Evolutionary conservation across 2,797 vertebrate genomes (phyloP).

Genomic region (Scarus forsteni): DNA sequence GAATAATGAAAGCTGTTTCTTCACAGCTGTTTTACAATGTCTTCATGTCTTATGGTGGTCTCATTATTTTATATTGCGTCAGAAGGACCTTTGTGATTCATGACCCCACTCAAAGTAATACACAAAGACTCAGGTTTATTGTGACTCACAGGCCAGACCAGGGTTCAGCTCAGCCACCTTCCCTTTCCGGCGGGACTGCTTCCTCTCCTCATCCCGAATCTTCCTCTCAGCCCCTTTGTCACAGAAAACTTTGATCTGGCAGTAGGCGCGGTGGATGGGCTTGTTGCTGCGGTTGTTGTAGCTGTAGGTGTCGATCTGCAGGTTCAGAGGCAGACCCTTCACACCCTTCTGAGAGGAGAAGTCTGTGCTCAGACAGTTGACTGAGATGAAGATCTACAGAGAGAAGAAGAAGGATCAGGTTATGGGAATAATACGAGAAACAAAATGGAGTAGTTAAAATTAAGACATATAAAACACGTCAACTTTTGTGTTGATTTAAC

Average conservation of each 20-base stretch:
- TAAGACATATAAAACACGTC: too few species aligned
- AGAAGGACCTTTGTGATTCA: background rate
- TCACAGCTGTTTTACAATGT: too few species aligned
- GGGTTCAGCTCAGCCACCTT: slow-evolving; percentile 89
- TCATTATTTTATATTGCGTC: background rate
- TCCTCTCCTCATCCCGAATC: slow-evolving; percentile 98
- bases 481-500: too few species aligned
- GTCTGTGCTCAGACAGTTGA: slow-evolving; percentile 98
- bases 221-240: slow-evolving; percentile 99
- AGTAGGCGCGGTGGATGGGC: slow-evolving; percentile 95
- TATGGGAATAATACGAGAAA: background rate
- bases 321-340: slow-evolving; percentile 95
- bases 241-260: slow-evolving; percentile 99
- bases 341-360: slow-evolving; percentile 99
- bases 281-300: slow-evolving; percentile 99
- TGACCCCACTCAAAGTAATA: too few species aligned
- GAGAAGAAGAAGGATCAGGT: background rate
- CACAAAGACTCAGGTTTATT: background rate
- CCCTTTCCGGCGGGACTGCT: slow-evolving; percentile 98
- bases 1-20: too few species aligned
- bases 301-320: slow-evolving; percentile 99
- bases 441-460: too few species aligned
- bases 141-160: slow-evolving; percentile 82
- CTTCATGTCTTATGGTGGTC: background rate
- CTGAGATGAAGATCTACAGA: slow-evolving; percentile 96